Conservation (phyloP, 2,113 vertebrate species). For the Chinchilla lanigera region DNA sequence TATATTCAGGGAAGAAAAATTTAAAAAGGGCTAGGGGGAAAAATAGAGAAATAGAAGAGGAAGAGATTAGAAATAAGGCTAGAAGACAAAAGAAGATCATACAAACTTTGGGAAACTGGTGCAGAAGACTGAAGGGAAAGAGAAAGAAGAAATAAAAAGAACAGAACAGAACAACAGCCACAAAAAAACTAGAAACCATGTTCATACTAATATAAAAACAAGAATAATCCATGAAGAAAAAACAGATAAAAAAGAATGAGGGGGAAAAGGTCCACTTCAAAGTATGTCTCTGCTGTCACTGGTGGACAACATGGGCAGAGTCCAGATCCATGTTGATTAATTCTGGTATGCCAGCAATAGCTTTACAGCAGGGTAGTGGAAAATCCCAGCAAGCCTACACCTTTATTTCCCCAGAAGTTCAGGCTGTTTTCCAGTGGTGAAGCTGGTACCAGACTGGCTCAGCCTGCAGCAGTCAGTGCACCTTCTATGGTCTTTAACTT, state of each 20-base stretch:
- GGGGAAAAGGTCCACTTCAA: neutral
- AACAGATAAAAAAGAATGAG: neutral
- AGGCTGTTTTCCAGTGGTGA: neutral
- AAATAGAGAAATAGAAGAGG: too few relatives aligned
- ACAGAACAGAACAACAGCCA: neutral
- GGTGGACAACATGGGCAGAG: neutral
- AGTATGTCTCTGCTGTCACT: neutral
- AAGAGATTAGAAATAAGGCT: too few relatives aligned
- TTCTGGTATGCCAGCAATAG: too few relatives aligned
- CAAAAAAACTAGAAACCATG: neutral
- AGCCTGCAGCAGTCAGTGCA: neutral
- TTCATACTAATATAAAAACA: neutral
- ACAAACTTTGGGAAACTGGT: neutral
- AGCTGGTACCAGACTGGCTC: neutral
- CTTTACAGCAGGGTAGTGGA: too few relatives aligned
- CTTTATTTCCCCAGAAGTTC: neutral
- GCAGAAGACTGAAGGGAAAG: neutral
- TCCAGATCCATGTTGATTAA: neutral
- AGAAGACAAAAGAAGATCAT: neutral
- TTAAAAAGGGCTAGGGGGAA: too few relatives aligned
- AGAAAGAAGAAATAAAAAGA: neutral
- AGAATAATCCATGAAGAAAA: neutral
- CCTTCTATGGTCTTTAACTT: neutral
- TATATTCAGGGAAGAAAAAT: too few relatives aligned
- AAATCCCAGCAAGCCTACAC: neutral